A percentile compares a stretch with the other conserved stretches of the same genome.
Conservation (phyloP, 2,888 invertebrate species). For the Patella pellucida region DNA sequence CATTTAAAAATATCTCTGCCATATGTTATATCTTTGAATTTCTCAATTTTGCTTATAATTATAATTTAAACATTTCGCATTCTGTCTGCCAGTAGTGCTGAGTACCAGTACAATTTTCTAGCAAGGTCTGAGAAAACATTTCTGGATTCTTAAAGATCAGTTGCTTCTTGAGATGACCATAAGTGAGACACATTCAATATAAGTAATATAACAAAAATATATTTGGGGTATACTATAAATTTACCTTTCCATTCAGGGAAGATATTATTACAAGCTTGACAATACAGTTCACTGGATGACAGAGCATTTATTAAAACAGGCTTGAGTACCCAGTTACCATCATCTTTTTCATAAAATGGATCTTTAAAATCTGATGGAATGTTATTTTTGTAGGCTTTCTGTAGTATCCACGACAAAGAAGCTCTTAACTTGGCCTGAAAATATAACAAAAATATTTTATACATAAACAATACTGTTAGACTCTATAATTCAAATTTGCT, state of each 20-base stretch:
- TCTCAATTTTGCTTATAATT: no score
- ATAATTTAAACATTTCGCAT: no score
- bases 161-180: no score
- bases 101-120: no score
- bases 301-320: conserved; percentile 91
- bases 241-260: conserved; percentile 81
- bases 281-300: conserved; percentile 94
- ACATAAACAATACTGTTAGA: no score
- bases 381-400: conserved; percentile 87
- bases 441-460: background rate
- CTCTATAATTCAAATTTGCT: no score
- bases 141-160: no score
- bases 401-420: conserved; percentile 95
- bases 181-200: no score
- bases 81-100: no score
- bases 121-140: no score
- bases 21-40: no score
- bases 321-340: conserved; percentile 94
- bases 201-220: background rate
- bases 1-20: no score
- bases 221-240: background rate
- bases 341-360: conserved; percentile 95
- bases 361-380: conserved; percentile 89
- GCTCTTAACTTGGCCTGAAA: conserved; percentile 94
- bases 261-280: conserved; percentile 92